Percentiles rank a stretch among this genome's conserved stretches.
phyloP scores from a whole-genome alignment of 2,888 invertebrate genomes.

The Clunio marinus region DNA sequence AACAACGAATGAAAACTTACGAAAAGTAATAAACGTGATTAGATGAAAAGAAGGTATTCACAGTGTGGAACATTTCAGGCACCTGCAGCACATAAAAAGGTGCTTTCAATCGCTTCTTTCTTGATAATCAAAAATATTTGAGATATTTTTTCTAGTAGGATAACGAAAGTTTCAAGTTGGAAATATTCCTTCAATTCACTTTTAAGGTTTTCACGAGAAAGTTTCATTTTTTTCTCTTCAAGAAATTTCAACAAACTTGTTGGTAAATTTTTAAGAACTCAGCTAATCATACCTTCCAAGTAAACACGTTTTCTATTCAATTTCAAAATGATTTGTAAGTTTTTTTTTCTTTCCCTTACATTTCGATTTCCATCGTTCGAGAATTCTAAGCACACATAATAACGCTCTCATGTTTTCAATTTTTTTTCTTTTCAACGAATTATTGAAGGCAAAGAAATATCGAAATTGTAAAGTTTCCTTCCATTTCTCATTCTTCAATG shows the following conservation, averaged over 20 bases:
- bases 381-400: constrained; percentile 14
- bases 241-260: not conserved
- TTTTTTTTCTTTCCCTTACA: too few species aligned
- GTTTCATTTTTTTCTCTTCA: too few species aligned
- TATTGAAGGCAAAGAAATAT: not conserved
- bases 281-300: not conserved
- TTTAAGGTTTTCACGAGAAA: too few species aligned
- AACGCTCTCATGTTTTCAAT: not conserved
- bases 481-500: too few species aligned
- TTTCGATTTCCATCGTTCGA: not conserved
- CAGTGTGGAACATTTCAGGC: too few species aligned
- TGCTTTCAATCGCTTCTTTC: too few species aligned
- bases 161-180: too few species aligned
- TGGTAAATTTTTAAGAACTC: not conserved
- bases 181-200: too few species aligned
- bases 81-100: too few species aligned
- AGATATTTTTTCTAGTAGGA: too few species aligned
- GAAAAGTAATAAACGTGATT: not conserved
- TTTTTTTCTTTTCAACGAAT: constrained; percentile 3
- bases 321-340: constrained; percentile 10
- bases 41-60: not conserved
- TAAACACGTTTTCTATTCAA: not conserved
- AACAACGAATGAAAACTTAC: not conserved
- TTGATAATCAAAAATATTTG: too few species aligned
- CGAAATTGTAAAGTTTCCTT: constrained; percentile 6